Evolutionary conservation across 2,113 vertebrate genomes (phyloP), one percentile per base, ranked within the genome.

Genomic region (Marmota flaviventris): DNA sequence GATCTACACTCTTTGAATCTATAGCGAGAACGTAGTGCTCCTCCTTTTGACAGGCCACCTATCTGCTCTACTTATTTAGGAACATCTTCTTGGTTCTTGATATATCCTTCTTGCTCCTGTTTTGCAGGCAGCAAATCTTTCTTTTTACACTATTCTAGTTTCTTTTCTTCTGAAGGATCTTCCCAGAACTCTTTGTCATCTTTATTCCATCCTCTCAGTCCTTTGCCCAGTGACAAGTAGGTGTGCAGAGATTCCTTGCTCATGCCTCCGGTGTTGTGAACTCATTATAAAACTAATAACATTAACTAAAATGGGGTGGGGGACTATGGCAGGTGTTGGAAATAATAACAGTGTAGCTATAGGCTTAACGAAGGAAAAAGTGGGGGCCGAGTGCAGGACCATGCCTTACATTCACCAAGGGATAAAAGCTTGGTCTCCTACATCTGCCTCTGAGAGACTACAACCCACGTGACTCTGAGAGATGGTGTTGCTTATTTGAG

Each of bases 101-200:
- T 85, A 25, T 10, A 78, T 63, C 25, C 2, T 27, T 92, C 20
- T 72, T 45, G 32, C 85, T 17, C 27, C 67, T 85, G 12, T n/a
- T 96, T 95, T 77, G 86, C 22, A 16, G 63, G 77, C 45, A 95
- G 61, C n/a, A 87, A 39, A 39, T 56, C 42, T 78, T 94, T 16
- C 12, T 85, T 93, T 85, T 53, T 27, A 76, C 8, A 45, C 20
- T n/a, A 48, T 12, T 75, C 7, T 4, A 73, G 32, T 69, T 77
- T 65, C 25, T 95, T 56, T 93, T 76, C 51, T 95, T 89, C 29
- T 69, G n/a, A 93, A 79, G 8, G 45, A n/a, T 81, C 45, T 72
- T 85, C 20, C 58, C 61, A 75, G 39, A 63, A 51, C 16, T 65
- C 32, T 34, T 58, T 32, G 4, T 87, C 70, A 63, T 67, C 32